These are phyloP conservation scores for Montipora cactus DNA, from an alignment of 64 coral and sea anemone genomes.

Conservation along the genomic window DNA sequence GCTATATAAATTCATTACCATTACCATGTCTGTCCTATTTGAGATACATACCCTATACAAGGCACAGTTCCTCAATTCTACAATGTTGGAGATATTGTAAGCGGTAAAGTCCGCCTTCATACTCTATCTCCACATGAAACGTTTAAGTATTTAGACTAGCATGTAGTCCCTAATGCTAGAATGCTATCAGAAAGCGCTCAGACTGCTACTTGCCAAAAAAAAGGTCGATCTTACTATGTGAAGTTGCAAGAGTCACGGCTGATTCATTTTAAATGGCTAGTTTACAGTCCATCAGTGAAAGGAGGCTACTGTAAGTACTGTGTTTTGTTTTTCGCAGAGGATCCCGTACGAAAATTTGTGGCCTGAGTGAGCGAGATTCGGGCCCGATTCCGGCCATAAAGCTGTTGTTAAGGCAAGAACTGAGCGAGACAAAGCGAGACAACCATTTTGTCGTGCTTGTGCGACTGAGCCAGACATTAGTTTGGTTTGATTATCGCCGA, in stretches of 20 bases:
- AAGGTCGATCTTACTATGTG: constrained; percentile 15
- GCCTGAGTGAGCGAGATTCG: no score
- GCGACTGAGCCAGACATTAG: no score
- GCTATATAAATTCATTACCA: background rate
- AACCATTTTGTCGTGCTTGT: no score
- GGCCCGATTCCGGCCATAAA: no score
- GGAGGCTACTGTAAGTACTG: constrained; percentile 16
- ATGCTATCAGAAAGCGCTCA: background rate
- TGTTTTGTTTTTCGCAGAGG: constrained; percentile 11
- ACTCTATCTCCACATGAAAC: constrained; percentile 12
- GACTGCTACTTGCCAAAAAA: background rate
- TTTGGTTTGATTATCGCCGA: no score
- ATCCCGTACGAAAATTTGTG: no score
- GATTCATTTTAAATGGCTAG: constrained; percentile 18
- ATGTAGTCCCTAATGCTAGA: constrained; percentile 21
- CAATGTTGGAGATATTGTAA: constrained; percentile 14
- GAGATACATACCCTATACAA: constrained; percentile 11
- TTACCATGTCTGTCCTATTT: background rate
- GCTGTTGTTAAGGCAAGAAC: no score
- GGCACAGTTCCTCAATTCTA: constrained; percentile 16
- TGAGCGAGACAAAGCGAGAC: no score
- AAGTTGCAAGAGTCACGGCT: constrained; percentile 14
- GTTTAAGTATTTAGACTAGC: constrained; percentile 8
- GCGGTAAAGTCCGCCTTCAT: constrained; percentile 13
- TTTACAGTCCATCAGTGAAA: constrained; percentile 22